Conservation (phyloP, 2,113 vertebrate genomes). For the Poecile atricapillus region DNA sequence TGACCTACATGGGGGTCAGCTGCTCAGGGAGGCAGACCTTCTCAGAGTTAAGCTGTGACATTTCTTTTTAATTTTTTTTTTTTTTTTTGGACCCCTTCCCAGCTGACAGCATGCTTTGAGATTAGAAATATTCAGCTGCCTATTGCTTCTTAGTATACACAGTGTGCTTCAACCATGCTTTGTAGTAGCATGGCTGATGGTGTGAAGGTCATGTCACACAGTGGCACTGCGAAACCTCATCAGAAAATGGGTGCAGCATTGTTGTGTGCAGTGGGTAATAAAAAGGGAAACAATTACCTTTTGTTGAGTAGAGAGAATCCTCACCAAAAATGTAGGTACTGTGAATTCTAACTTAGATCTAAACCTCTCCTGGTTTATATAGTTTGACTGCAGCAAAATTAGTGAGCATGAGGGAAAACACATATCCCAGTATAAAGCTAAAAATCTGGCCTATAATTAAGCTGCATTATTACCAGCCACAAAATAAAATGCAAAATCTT, state of each 20-base stretch:
- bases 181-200: background rate
- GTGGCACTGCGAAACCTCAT: background rate
- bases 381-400: background rate
- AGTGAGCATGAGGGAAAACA: background rate
- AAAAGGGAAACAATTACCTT: background rate
- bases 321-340: background rate
- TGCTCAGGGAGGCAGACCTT: background rate
- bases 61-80: background rate
- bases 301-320: background rate
- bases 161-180: background rate
- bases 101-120: background rate
- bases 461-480: constrained; percentile 1
- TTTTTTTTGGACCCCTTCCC: background rate
- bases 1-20: background rate
- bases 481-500: constrained; percentile 38
- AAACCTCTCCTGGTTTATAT: background rate
- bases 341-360: background rate
- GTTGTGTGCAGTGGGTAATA: background rate
- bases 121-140: background rate
- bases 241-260: background rate
- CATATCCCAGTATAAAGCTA: background rate
- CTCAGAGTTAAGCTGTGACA: background rate
- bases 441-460: background rate
- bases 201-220: background rate
- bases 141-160: background rate